Evolutionary conservation across 37 sponge, comb jelly and placozoan species (phyloP).

Genomic region (Theonella swinhoei): DNA sequence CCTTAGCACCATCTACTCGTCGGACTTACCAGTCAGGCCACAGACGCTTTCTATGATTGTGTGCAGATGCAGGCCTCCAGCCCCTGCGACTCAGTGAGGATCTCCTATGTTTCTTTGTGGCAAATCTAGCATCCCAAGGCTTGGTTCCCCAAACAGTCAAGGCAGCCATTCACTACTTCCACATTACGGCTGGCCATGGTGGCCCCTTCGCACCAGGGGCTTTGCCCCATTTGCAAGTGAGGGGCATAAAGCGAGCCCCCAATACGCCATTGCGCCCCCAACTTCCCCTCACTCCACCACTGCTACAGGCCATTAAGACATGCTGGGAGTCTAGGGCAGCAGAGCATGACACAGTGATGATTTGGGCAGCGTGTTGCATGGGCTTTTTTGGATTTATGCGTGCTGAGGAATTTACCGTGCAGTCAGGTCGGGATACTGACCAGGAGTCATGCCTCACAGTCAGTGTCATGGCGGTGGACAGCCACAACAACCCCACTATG

Average conservation of each 20-base stretch:
- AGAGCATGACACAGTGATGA: constrained; percentile 8
- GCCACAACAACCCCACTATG: not conserved
- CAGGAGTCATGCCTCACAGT: not conserved
- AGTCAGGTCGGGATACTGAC: not conserved
- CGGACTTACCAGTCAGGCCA: constrained; percentile 18
- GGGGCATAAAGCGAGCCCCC: constrained; percentile 1
- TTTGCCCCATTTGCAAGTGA: not conserved
- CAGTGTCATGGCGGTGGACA: constrained; percentile 11
- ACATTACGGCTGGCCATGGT: not conserved
- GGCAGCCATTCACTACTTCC: constrained; percentile 3
- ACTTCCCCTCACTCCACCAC: constrained; percentile 18
- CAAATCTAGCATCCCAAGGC: constrained; percentile 1
- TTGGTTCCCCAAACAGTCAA: constrained; percentile 1
- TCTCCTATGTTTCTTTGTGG: constrained; percentile 31
- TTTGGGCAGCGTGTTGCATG: constrained; percentile 26
- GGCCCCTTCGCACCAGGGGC: not conserved
- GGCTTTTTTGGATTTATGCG: constrained; percentile 6
- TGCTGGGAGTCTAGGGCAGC: not conserved
- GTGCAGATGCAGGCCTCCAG: not conserved
- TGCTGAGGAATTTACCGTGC: not conserved
- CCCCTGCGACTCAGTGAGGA: constrained; percentile 30
- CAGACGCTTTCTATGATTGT: constrained; percentile 24
- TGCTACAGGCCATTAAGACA: not conserved
- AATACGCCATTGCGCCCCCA: not conserved
- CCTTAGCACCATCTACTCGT: constrained; percentile 16